Base-by-base conservation (phyloP, 2,113 vertebrate species). In the Peromyscus polionotus region DNA sequence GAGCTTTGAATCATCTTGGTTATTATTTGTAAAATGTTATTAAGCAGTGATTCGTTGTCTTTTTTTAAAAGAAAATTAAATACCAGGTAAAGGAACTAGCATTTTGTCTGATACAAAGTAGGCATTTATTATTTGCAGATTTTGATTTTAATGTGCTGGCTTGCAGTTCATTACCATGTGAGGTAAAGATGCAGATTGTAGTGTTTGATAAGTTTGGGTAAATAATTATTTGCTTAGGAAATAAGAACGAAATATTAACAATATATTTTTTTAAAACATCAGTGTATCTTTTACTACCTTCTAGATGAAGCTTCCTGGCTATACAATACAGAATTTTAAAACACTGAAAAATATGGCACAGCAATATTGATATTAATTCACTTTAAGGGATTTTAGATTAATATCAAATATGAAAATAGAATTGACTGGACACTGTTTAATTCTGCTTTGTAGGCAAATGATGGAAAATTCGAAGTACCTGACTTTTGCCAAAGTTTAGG, bases 351-450 rank as follows among this genome's bases (percentile, higher is more conserved):
- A 79, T 11, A 59, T 61, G 91, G 61, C 59, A 90, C 65, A 77
- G n/a, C 45, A 85, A 36, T 87, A 76, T 93, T 92, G 73, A 57
- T 81, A 84, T 87, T 87, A 87, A 97, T 86, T 28, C 76, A 88
- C 63, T 97, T 94, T 79, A 0, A 19, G 75, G 95, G 13, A 24
- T 24, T 42, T 92, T 28, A 96, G 61, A 68, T 97, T 87, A 97
- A 96, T 24, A 10, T 59, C 93, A 19, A 92, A 0, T 11, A 88
- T 97, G 92, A 95, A 97, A 97, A 97, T 97, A 67, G 48, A 89
- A 45, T 91, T 87, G 79, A 68, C 92, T 51, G 89, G 16, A 75
- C 22, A 96, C 59, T 90, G 24, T 90, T 95, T 85, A 94, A 88
- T 65, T 97, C 65, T 94, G 33, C 3, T 93, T 92, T 97, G 9